These are phyloP conservation scores for Choristoneura fumiferana DNA, from an alignment of 1,140 invertebrate species.

Conservation along the genomic window DNA sequence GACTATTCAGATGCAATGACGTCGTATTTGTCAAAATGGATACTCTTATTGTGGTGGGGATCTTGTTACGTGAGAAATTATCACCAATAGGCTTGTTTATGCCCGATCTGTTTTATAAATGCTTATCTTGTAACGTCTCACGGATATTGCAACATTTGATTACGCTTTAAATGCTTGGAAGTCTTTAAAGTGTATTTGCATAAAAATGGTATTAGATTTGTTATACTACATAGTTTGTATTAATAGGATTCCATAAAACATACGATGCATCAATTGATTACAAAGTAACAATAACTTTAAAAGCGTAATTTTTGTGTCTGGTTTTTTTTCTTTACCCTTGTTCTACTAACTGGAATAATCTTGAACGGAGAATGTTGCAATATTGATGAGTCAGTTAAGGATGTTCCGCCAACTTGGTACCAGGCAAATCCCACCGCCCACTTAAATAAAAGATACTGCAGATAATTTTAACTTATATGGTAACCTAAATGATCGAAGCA, in stretches of 20 bases:
- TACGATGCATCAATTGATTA: no score
- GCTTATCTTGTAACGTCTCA: background rate
- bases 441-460: background rate
- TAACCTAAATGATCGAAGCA: background rate
- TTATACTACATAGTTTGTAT: no score
- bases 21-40: constrained; percentile 27
- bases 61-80: constrained; percentile 15
- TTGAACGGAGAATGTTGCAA: background rate
- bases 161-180: constrained; percentile 4
- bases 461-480: constrained; percentile 9
- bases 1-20: constrained; percentile 26
- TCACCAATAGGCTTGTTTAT: background rate
- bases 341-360: background rate
- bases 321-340: no score
- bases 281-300: no score
- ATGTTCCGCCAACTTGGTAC: background rate
- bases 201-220: no score
- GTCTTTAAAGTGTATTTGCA: background rate
- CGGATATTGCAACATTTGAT: constrained; percentile 9
- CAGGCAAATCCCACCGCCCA: background rate
- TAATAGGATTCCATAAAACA: no score
- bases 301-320: no score
- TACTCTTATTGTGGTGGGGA: constrained; percentile 11
- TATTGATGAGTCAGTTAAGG: constrained; percentile 9
- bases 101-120: background rate